Evolutionary conservation across 2,797 vertebrate species (phyloP), one percentile per base, ranked within the genome.

Genomic region (Gouania willdenowi): DNA sequence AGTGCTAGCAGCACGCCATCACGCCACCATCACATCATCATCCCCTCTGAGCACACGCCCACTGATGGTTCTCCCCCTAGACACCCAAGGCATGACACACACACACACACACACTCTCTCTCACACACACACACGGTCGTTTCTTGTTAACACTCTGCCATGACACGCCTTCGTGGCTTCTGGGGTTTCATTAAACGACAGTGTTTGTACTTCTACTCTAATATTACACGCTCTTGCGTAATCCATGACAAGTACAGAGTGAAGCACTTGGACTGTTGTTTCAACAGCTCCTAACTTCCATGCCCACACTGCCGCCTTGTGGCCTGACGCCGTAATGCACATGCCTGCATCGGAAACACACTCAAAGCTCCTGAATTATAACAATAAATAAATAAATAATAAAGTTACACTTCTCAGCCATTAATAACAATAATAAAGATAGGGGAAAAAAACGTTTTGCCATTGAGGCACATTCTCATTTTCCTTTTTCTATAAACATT

Each of bases 171-270:
- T 13, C 15, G 9, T 29, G 4, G 4, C 41, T 30, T 4, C 41
- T 14, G 31, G 37, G 8, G 49, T 47, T 50, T 59, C 13, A 29
- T 42, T 42, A 20, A 22, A 19, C 27, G 38, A 29, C n/a, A n/a
- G n/a, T n/a, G n/a, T 58, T 35, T 42, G 31, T 52, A 44, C 53
- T 59, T 26, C 29, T 52, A 51, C 40, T 19, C 18, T 33, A 36
- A 69, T 60, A 58, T 84, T 81, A 70, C 82, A 71, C 45, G 3
- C 43, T 69, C 52, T 84, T 85, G 78, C 80, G 43, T 79, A 84
- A 86, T 77, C 73, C 64, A 42, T 22, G 22, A 30, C 51, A 55
- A 25, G 44, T 23, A 54, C 7, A 24, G 29, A 38, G 53, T 58
- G 44, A 20, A 30, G 55, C 46, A 41, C 34, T 14, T 23, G 36